Base-by-base conservation (phyloP, 2,797 vertebrate genomes). In the Sebastes kiyomatsui region DNA sequence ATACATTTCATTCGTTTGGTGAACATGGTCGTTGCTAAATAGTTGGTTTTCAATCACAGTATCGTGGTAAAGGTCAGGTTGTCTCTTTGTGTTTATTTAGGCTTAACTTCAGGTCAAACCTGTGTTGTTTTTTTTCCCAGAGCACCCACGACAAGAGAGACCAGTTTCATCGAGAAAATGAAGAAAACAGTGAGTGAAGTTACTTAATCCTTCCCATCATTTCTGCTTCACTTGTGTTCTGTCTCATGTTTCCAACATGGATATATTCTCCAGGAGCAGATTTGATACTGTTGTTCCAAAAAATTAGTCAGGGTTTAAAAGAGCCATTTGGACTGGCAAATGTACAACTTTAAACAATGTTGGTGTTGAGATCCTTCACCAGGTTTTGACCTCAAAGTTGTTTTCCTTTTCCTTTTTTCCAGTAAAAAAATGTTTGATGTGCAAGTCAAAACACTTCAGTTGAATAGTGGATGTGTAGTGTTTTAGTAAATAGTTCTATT, bases 121-220 rank as follows among this genome's bases (percentile, higher is more conserved):
- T 84, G 16, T 60, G 42, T 46, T 46, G 11, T 16, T 27, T 58
- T 70, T 38, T 56, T 58, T 93, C 94, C 42, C 91, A 99, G 98
- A 93, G 55, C 81, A 30, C 75, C 94, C n/a, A 84, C 96, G 0
- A 83, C 85, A 69, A 96, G 96, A 88, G 98, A 99, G 38, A 97
- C 96, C 49, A 99, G 97, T 94, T 99, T 99, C 81, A 96, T 99
- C 35, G 98, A 99, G 86, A 99, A 99, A 93, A 99, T 99, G 99
- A 99, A 99, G 94, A 99, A 99, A 95, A 99, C 97, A 9, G 99
- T 99, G 92, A 96, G 97, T 93, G 5, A 32, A n/a, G 2, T 30
- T 65, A 4, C 4, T 67, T 65, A 7, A 14, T 11, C 13, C 7
- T 28, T 61, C 7, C 9, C 6, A 11, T 68, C 3, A 55, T 4